phyloP scores from a whole-genome alignment of 2,888 invertebrate genomes.

The Acanthosepion lycidas region DNA sequence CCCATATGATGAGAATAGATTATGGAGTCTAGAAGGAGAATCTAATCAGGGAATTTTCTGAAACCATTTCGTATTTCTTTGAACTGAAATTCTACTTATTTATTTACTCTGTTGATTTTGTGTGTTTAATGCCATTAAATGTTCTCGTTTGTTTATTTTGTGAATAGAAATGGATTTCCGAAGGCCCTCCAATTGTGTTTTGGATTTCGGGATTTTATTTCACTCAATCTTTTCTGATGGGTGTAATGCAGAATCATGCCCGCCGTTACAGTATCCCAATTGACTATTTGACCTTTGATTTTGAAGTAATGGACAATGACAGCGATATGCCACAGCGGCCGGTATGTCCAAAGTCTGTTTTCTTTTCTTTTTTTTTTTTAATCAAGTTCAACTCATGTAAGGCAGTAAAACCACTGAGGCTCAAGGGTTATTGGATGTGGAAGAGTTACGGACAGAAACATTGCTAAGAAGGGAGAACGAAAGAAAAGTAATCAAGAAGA shows the following conservation, averaged over 20 bases:
- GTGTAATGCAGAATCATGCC: slow-evolving; percentile 73
- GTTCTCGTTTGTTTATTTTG: background rate
- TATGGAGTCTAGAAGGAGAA: too few species aligned
- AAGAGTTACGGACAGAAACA: too few species aligned
- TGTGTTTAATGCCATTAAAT: background rate
- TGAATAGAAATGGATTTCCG: slow-evolving; percentile 70
- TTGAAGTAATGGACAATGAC: slow-evolving; percentile 69
- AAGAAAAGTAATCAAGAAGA: too few species aligned
- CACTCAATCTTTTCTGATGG: slow-evolving; percentile 75
- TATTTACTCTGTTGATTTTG: background rate
- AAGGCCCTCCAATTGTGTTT: slow-evolving; percentile 73
- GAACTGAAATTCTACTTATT: background rate
- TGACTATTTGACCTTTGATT: slow-evolving; percentile 72
- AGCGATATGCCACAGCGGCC: slow-evolving; percentile 66
- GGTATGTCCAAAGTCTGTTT: slow-evolving; percentile 59
- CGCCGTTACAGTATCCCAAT: slow-evolving; percentile 72
- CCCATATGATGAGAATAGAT: too few species aligned
- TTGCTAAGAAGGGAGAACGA: too few species aligned
- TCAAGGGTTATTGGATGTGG: too few species aligned
- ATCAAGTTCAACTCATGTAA: too few species aligned
- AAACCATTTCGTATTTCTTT: too few species aligned
- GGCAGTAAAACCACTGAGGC: too few species aligned
- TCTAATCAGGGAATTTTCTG: too few species aligned
- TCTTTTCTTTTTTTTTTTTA: background rate
- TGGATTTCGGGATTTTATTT: slow-evolving; percentile 76